Base-by-base conservation (phyloP, 2,888 invertebrate species). In the Ophioninae sp. region DNA sequence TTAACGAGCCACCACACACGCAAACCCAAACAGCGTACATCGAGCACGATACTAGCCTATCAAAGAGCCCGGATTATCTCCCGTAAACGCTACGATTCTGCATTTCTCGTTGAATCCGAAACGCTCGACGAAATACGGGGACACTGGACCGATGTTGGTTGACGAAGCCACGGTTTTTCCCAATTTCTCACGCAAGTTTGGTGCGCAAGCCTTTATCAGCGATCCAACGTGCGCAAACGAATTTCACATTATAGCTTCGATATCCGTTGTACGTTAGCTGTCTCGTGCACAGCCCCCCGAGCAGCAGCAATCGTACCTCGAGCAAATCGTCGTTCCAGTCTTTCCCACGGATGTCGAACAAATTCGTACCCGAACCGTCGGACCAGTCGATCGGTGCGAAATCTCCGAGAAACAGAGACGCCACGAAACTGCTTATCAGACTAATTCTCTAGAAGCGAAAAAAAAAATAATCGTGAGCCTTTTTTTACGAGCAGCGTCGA, bases 301-400 rank as follows among this genome's bases (percentile, higher is more conserved):
- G n/a, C n/a, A 30, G 3, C 17, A 65, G 20, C 39, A 22, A 65
- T 68, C 64, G 65, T 89, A 96, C 96, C 93, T 97, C 94, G 20
- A 98, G 93, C 87, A 97, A 96, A 23, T 93, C 93, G 56, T 95
- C 93, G 75, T 96, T 95, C 99, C 99, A 99, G 41, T 94, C 93
- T 93, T 96, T 96, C 0, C 93, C 94, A 44, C 94, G 95, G 73
- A 99, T 97, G 92, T 99, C 96, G 88, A 99, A 94, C 22, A 99
- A 94, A 93, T 99, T 99, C 98, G 98, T 99, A 20, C 99, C 99
- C 0, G 98, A 98, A 0, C 96, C 99, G 93, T 99, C 99, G 0
- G 98, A 95, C 86, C 95, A 95, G 93, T 99, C 99, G 71, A 99
- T 98, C 0, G 98, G 96, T 0, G 98, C 98, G 85, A 98, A 96